A percentile compares a stretch with the other conserved stretches of the same genome.
phyloP scores from a whole-genome alignment of 2,888 invertebrate species.

The Sturmia bella region DNA sequence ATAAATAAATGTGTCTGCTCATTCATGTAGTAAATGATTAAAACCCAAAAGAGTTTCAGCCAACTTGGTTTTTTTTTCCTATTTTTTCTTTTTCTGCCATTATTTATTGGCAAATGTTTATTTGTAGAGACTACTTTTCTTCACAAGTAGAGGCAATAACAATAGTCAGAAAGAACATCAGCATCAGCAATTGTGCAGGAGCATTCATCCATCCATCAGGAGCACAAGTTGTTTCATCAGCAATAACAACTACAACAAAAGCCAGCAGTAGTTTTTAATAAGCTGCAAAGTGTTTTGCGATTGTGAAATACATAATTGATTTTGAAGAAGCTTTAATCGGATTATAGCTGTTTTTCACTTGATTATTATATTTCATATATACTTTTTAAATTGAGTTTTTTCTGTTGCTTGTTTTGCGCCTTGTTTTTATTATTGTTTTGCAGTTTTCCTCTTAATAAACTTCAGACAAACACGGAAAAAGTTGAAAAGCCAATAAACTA shows the following conservation, averaged over 20 bases:
- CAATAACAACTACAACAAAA: conserved; percentile 29
- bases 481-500: conserved; percentile 28
- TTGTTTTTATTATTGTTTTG: conserved; percentile 24
- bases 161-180: conserved; percentile 13
- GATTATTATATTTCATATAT: conserved; percentile 54
- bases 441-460: conserved; percentile 22
- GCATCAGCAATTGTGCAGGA: conserved; percentile 14
- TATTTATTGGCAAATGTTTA: background rate
- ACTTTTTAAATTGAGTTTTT: conserved; percentile 20
- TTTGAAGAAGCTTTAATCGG: conserved; percentile 66
- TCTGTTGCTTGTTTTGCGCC: background rate
- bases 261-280: conserved; percentile 63
- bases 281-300: conserved; percentile 65
- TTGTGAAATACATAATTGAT: conserved; percentile 63
- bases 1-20: background rate
- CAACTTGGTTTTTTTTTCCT: conserved; percentile 33
- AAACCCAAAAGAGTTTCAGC: conserved; percentile 38
- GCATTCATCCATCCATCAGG: no score
- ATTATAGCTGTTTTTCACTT: conserved; percentile 64
- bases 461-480: conserved; percentile 32
- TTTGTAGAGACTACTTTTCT: background rate
- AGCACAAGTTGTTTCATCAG: conserved; percentile 8
- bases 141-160: background rate
- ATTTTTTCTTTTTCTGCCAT: background rate
- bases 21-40: conserved; percentile 43